Percentiles rank a stretch among this genome's conserved stretches.
Conservation (phyloP, 2,797 vertebrate species). For the Epinephelus coioides region DNA sequence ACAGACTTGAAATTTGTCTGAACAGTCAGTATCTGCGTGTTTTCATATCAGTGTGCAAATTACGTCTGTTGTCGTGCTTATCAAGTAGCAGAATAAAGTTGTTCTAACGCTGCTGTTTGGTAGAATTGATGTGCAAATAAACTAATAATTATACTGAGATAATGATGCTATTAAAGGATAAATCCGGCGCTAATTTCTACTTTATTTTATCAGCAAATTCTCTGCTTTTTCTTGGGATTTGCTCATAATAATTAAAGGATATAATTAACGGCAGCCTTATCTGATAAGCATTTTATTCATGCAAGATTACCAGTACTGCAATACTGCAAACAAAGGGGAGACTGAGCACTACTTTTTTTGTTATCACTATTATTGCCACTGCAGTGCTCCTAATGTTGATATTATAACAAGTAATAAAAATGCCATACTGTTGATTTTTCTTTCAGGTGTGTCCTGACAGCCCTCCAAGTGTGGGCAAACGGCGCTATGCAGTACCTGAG, state of each 20-base stretch:
- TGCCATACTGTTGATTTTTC: conserved; percentile 16
- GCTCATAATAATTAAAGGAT: conserved; percentile 47
- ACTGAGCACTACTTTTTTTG: conserved; percentile 10
- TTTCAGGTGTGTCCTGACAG: conserved; percentile 90
- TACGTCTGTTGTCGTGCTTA: background rate
- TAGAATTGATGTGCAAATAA: conserved; percentile 5
- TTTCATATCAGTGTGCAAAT: conserved; percentile 2
- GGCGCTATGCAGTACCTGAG: conserved; percentile 90
- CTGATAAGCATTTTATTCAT: conserved; percentile 63
- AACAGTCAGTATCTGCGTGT: background rate
- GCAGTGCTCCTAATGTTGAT: conserved; percentile 7
- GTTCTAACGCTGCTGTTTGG: conserved; percentile 4
- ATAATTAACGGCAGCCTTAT: conserved; percentile 55
- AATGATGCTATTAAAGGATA: conserved; percentile 44
- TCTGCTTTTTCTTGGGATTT: conserved; percentile 24
- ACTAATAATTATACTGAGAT: conserved; percentile 20
- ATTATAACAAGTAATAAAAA: background rate
- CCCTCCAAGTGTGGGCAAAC: conserved; percentile 91
- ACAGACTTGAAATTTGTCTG: conserved; percentile 1
- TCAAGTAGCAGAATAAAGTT: background rate
- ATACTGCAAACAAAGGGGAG: conserved; percentile 33
- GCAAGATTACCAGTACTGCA: conserved; percentile 45
- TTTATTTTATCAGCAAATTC: conserved; percentile 41
- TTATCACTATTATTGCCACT: background rate
- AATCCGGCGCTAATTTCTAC: conserved; percentile 35